Evolutionary conservation across 37 sponge, comb jelly and placozoan species (phyloP).

Genomic region (Crambe crambe): DNA sequence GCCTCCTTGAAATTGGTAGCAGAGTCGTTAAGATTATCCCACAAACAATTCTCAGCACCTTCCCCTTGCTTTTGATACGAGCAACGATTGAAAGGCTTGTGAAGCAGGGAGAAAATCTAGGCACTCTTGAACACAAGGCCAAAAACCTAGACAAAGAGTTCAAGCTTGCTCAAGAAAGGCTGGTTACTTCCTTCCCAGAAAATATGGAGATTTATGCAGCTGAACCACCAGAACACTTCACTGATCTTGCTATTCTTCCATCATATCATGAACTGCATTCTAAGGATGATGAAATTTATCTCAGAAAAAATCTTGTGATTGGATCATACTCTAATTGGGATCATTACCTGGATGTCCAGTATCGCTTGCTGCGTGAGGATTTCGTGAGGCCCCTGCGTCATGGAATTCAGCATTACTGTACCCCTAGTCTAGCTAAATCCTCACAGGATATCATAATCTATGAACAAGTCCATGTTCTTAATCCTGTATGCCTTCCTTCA

Average conservation of each 20-base stretch:
- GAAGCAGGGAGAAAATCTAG: neutral
- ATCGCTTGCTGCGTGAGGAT: constrained; percentile 84
- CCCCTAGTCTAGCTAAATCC: neutral
- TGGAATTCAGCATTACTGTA: constrained; percentile 47
- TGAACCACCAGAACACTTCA: constrained; percentile 44
- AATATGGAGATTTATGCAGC: neutral
- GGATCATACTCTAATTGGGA: constrained; percentile 66
- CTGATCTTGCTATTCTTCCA: constrained; percentile 36
- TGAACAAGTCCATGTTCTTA: constrained; percentile 35
- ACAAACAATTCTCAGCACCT: neutral
- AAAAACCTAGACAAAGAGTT: neutral
- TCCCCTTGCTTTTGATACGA: neutral
- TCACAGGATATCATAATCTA: constrained; percentile 53
- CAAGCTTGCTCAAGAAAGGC: neutral
- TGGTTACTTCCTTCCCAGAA: no score
- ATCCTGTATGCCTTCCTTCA: constrained; percentile 61
- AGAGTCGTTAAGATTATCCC: constrained; percentile 26
- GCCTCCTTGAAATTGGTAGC: constrained; percentile 33
- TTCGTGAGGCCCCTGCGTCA: constrained; percentile 76
- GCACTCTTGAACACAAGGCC: neutral
- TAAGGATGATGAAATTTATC: constrained; percentile 7
- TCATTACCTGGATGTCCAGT: constrained; percentile 84
- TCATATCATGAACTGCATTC: constrained; percentile 8
- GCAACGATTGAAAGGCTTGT: neutral
- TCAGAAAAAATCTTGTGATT: constrained; percentile 46